phyloP scores from a whole-genome alignment of 1,140 invertebrate species.

The Conus betulinus region DNA sequence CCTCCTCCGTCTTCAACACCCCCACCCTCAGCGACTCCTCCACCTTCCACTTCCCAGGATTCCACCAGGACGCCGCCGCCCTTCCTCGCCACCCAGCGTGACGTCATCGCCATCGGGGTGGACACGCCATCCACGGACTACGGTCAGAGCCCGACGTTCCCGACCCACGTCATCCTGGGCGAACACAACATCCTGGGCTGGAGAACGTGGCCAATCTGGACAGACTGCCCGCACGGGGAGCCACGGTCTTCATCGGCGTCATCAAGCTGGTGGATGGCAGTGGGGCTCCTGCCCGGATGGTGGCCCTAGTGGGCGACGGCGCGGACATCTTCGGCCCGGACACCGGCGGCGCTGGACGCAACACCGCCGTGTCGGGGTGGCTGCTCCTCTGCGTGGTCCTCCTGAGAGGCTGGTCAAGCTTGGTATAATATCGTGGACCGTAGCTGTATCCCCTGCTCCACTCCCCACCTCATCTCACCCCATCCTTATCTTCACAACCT shows the following conservation, averaged over 20 bases:
- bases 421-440: too few species aligned
- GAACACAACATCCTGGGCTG: slow-evolving; percentile 49
- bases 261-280: slow-evolving; percentile 58
- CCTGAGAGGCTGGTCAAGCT: too few species aligned
- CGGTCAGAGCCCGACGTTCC: slow-evolving; percentile 57
- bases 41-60: slow-evolving; percentile 61
- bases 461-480: too few species aligned
- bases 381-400: too few species aligned
- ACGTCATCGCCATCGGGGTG: slow-evolving; percentile 51
- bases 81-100: slow-evolving; percentile 60
- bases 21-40: slow-evolving; percentile 31
- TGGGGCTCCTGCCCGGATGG: slow-evolving; percentile 56
- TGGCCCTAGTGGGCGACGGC: slow-evolving; percentile 39
- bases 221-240: slow-evolving; percentile 49
- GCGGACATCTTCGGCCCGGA: background rate
- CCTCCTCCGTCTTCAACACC: slow-evolving; percentile 51
- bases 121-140: slow-evolving; percentile 62
- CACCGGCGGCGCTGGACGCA: background rate
- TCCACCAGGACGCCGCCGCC: slow-evolving; percentile 51
- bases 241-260: slow-evolving; percentile 49
- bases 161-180: slow-evolving; percentile 52
- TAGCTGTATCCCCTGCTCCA: too few species aligned
- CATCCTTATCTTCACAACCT: too few species aligned
- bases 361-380: too few species aligned
- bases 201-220: slow-evolving; percentile 58